Conservation (phyloP, 2,888 invertebrate species). For the Torymus tubicola region DNA sequence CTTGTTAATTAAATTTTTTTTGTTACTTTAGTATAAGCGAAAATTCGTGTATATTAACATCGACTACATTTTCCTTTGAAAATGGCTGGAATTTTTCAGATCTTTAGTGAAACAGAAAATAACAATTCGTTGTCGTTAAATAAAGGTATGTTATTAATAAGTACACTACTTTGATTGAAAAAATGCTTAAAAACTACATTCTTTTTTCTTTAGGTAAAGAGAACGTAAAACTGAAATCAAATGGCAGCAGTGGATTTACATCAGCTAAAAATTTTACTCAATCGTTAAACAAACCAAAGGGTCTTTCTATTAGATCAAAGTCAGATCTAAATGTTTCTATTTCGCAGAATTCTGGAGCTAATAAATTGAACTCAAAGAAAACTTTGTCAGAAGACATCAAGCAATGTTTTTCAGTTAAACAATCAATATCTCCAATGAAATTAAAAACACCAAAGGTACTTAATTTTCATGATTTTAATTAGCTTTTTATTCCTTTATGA, state of each 20-base stretch:
- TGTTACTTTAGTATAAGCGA: neutral
- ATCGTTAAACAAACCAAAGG: conserved; percentile 60
- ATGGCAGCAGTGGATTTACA: conserved; percentile 34
- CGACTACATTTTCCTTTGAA: neutral
- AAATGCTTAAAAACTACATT: neutral
- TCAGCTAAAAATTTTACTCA: conserved; percentile 55
- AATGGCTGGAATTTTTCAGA: conserved; percentile 54
- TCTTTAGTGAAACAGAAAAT: conserved; percentile 47
- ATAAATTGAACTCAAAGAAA: conserved; percentile 31
- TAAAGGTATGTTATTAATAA: conserved; percentile 37
- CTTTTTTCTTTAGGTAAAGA: conserved; percentile 52
- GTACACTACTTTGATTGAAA: neutral
- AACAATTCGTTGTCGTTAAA: conserved; percentile 8
- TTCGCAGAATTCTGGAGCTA: neutral
- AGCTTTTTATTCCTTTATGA: neutral
- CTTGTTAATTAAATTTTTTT: too few species aligned
- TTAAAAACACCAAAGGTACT: conserved; percentile 53
- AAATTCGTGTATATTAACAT: neutral
- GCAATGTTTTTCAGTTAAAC: conserved; percentile 38
- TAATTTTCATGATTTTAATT: neutral
- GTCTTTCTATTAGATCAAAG: conserved; percentile 64
- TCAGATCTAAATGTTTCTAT: conserved; percentile 63
- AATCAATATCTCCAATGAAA: conserved; percentile 53
- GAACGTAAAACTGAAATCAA: conserved; percentile 53
- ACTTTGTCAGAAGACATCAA: conserved; percentile 28